phyloP scores from a whole-genome alignment of 2,888 invertebrate species.

The Catocala nupta region DNA sequence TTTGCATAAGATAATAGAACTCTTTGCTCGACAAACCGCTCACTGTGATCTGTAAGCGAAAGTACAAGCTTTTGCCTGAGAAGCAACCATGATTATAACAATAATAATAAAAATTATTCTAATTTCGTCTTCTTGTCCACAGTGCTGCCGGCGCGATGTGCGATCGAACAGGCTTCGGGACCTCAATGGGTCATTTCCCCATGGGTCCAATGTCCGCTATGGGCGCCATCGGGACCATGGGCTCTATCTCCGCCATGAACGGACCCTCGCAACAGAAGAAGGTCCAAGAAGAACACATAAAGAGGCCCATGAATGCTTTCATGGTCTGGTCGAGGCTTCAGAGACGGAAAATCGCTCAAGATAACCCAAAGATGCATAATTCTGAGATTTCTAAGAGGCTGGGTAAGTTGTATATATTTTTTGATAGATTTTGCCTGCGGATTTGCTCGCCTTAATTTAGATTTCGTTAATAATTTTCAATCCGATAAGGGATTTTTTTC shows the following conservation, averaged over 20 bases:
- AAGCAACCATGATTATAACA: background rate
- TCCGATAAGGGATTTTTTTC: no score
- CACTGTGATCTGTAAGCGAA: no score
- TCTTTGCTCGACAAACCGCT: no score
- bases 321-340: constrained; percentile 99
- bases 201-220: constrained; percentile 87
- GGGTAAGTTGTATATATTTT: constrained; percentile 86
- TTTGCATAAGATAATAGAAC: no score
- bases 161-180: constrained; percentile 89
- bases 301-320: constrained; percentile 99
- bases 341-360: constrained; percentile 97
- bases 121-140: constrained; percentile 52
- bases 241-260: constrained; percentile 87
- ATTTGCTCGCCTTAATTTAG: no score
- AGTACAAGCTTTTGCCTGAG: no score
- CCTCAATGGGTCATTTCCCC: constrained; percentile 87
- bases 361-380: constrained; percentile 99
- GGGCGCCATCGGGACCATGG: constrained; percentile 86
- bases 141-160: constrained; percentile 93
- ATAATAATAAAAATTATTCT: background rate
- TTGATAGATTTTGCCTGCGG: background rate
- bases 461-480: no score
- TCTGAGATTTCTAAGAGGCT: constrained; percentile 98
- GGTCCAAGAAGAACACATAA: constrained; percentile 95
- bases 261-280: constrained; percentile 84